These are phyloP conservation scores for Hemicordylus capensis DNA, from an alignment of 2,113 vertebrate genomes.

Conservation along the genomic window DNA sequence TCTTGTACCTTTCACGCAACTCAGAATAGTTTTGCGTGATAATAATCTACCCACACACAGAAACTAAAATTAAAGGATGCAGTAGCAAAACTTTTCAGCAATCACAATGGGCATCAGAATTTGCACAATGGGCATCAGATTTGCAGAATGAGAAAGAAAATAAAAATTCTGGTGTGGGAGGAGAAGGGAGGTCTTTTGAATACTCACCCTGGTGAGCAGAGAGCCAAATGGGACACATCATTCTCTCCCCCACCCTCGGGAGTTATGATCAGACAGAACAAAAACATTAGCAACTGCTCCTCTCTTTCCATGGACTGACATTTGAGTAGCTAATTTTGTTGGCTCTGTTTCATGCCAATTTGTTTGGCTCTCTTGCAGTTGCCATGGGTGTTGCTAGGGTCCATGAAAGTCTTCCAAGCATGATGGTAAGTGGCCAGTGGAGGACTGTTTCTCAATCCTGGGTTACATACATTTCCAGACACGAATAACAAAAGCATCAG, in stretches of 20 bases:
- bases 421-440: slow-evolving; percentile 1
- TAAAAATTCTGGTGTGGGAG: not conserved
- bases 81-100: slow-evolving; percentile 16
- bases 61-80: not conserved
- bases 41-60: not conserved
- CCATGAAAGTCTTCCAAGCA: slow-evolving; percentile 8
- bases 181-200: not conserved
- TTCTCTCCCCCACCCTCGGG: not conserved
- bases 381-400: slow-evolving; percentile 26
- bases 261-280: slow-evolving; percentile 23
- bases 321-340: slow-evolving; percentile 14
- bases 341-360: slow-evolving; percentile 14
- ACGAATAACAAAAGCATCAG: not conserved
- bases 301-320: slow-evolving; percentile 12
- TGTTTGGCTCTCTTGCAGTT: slow-evolving; percentile 31
- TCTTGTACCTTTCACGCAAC: too few relatives aligned
- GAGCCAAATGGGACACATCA: slow-evolving; percentile 9
- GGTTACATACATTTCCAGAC: not conserved
- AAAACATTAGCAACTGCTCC: slow-evolving; percentile 40
- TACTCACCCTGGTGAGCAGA: slow-evolving; percentile 8
- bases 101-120: not conserved
- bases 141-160: slow-evolving; percentile 31
- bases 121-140: not conserved
- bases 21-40: not conserved
- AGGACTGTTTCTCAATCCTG: not conserved